Evolutionary conservation across 2,113 vertebrate species (phyloP), one percentile per base, ranked within the genome.

Genomic region (Rafetus swinhoei): DNA sequence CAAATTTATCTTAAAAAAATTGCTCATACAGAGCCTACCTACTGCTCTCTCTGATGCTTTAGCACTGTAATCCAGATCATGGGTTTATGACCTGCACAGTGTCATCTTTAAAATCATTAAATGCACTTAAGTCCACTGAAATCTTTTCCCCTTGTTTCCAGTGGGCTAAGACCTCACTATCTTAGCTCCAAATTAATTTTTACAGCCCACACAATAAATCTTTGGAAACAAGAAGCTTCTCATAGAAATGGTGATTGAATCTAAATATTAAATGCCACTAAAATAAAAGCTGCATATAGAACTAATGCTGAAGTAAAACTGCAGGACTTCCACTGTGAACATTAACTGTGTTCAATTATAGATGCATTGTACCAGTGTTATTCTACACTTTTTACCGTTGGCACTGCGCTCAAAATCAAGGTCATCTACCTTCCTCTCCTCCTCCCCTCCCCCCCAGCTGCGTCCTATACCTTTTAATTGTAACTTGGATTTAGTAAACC

Each of bases 111-210:
- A 84, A 90, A 85, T 82, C 39, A 29, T 27, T 7, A 15, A 91
- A 96, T 82, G 85, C 90, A 92, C 92, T 79, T 32, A 50, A 89
- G 89, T 87, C 93, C 90, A 77, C 86, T 90, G 76, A 69, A 79
- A 86, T 94, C 91, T 88, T 54, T 62, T 89, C 89, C 90, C 72
- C 72, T 90, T 84, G 77, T 95, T 93, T 97, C 92, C 84, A 84
- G 81, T 10, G 1, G 69, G 7, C 84, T 69, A 86, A 84, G 90
- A 35, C 80, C 11, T 56, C 39, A 25, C n/a, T 24, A 53, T 52
- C 76, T 84, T 65, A 79, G 22, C 52, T 79, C 54, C 54, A 57
- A 24, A 19, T 74, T 57, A 57, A 65, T 50, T 82, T 35, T 74
- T n/a, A 6, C 27, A 65, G 85, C 74, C 55, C 35, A 32, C 0